phyloP scores from a whole-genome alignment of 2,888 invertebrate species.

The Drosophila anomelani region DNA sequence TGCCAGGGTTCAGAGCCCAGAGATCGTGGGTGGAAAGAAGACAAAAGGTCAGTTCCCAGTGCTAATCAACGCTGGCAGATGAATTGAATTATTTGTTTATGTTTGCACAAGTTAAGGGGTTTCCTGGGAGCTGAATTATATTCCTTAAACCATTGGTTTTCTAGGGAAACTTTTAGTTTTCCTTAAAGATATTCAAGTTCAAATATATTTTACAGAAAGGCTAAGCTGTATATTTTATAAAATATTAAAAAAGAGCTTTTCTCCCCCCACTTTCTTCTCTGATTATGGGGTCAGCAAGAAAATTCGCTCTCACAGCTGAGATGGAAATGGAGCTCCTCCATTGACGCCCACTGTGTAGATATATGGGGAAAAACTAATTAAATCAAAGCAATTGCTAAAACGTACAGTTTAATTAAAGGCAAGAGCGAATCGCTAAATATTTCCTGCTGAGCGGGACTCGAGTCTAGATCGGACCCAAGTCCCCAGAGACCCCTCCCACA shows the following conservation, averaged over 20 bases:
- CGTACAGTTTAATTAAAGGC: slow-evolving; percentile 70
- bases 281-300: not conserved
- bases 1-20: slow-evolving; percentile 9
- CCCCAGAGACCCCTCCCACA: not conserved
- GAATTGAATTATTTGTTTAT: slow-evolving; percentile 46
- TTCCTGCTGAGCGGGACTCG: slow-evolving; percentile 66
- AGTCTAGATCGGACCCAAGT: slow-evolving; percentile 10
- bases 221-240: not conserved
- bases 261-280: too few relatives aligned
- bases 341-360: slow-evolving; percentile 21
- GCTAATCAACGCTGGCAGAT: slow-evolving; percentile 16
- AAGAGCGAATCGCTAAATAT: slow-evolving; percentile 59
- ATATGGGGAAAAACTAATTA: slow-evolving; percentile 58
- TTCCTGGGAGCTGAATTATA: slow-evolving; percentile 1
- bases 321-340: slow-evolving; percentile 10
- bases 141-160: not conserved
- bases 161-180: not conserved
- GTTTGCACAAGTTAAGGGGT: slow-evolving; percentile 17
- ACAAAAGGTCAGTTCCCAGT: slow-evolving; percentile 27
- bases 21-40: slow-evolving; percentile 6
- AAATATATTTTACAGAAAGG: too few relatives aligned
- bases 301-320: not conserved
- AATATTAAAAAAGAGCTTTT: not conserved
- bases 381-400: slow-evolving; percentile 71
- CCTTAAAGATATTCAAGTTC: too few relatives aligned